A percentile compares a stretch with the other conserved stretches of the same genome.
Conservation (phyloP, 2,113 vertebrate species). For the human (Homo sapiens) region GRCh38 chrX:88556001-88556500, state of each 20-base stretch:
- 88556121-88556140: constrained; percentile 46
- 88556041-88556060: neutral
- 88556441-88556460: neutral
- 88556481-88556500: neutral
- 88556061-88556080: constrained; percentile 53
- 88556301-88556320: neutral
- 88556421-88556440: neutral
- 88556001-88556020: constrained; percentile 68
- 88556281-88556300: neutral
- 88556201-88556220: neutral
- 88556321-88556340: neutral
- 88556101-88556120: neutral
- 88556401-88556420: neutral
- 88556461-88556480: too few relatives aligned
- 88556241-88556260: too few relatives aligned
- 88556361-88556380: neutral
- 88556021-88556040: constrained; percentile 13
- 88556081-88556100: constrained; percentile 21
- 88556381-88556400: neutral
- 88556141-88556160: neutral
- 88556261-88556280: neutral
- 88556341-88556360: neutral
- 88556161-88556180: neutral
- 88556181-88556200: neutral
- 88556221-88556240: too few relatives aligned